Conservation (phyloP, 2,797 vertebrate genomes). For the Smutsia temminckii region DNA sequence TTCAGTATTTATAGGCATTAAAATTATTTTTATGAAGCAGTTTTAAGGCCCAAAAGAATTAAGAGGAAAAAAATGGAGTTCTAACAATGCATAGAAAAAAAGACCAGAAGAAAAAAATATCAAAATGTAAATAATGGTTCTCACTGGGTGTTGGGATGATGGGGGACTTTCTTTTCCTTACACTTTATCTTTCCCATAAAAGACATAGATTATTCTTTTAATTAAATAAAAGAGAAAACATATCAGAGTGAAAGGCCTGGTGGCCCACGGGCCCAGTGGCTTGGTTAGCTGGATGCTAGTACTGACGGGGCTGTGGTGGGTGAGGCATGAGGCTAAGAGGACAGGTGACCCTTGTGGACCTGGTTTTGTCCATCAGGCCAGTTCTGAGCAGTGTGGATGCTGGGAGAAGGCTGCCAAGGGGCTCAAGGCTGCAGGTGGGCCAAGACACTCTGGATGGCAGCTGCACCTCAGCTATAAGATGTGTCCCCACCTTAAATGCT, state of each 20-base stretch:
- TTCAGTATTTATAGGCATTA: background rate
- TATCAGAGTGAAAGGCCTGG: background rate
- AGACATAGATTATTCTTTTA: background rate
- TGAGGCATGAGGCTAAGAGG: background rate
- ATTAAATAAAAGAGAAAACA: background rate
- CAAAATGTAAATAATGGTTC: background rate
- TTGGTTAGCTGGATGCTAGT: no score
- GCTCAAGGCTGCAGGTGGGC: background rate
- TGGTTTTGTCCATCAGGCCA: background rate
- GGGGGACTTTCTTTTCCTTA: background rate
- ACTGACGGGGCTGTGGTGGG: fast-evolving
- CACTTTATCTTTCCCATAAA: background rate
- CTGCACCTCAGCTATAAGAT: background rate
- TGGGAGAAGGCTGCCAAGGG: background rate
- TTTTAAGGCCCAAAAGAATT: constrained; percentile 35
- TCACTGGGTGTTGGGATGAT: background rate
- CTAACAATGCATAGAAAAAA: background rate
- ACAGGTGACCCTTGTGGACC: background rate
- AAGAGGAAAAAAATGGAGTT: background rate
- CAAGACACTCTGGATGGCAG: background rate
- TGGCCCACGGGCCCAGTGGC: background rate
- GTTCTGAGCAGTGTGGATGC: background rate
- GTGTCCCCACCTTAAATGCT: background rate
- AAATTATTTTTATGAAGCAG: background rate
- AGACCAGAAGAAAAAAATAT: background rate